Evolutionary conservation across 2,113 vertebrate species (phyloP).

Genomic region (Eubucco bourcierii): DNA sequence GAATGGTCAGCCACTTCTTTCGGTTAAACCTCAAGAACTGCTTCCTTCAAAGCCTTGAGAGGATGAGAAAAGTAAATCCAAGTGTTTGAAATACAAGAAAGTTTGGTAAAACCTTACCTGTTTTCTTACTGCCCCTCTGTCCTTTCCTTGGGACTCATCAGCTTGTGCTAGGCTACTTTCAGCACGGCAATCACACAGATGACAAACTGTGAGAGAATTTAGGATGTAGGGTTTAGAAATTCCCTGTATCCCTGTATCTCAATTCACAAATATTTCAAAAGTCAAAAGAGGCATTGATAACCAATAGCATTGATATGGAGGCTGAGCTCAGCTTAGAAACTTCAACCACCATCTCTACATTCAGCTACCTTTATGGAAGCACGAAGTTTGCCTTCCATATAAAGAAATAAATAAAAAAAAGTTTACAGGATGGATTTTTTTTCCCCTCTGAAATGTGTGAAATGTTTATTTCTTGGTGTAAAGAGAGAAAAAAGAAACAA

Average conservation of each 20-base stretch:
- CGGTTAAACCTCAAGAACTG: constrained; percentile 17
- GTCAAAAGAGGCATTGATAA: not conserved
- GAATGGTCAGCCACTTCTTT: not conserved
- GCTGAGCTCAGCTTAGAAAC: not conserved
- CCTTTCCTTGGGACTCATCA: not conserved
- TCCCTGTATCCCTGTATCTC: not conserved
- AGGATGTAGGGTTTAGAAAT: not conserved
- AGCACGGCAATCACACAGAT: not conserved
- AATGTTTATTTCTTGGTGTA: not conserved
- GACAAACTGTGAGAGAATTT: not conserved
- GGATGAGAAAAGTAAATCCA: not conserved
- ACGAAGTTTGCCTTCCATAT: not conserved
- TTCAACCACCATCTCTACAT: not conserved
- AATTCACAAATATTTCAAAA: not conserved
- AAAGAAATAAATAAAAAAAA: not conserved
- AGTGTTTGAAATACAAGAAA: not conserved
- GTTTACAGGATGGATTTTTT: not conserved
- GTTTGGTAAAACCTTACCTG: not conserved
- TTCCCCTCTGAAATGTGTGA: not conserved
- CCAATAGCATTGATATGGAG: accelerated
- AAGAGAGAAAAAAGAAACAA: not conserved
- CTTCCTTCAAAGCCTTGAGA: not conserved
- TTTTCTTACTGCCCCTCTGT: not conserved
- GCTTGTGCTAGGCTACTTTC: not conserved
- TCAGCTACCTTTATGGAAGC: not conserved